Conservation (phyloP, 2,888 invertebrate species). For the Folsomia candida region DNA sequence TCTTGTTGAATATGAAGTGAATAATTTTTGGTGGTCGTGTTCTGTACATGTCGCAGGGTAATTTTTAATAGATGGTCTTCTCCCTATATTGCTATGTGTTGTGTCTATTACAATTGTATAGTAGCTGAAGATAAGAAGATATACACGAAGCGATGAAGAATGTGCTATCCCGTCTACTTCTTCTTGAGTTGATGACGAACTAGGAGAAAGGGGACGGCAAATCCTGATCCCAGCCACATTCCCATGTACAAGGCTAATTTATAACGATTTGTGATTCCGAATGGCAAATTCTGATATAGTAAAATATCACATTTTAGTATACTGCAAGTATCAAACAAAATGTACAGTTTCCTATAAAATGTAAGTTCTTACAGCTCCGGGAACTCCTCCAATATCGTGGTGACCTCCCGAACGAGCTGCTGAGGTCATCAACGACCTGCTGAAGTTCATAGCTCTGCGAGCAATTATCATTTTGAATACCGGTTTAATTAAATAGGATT, state of each 20-base stretch:
- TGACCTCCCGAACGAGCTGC: conserved; percentile 34
- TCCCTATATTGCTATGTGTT: background rate
- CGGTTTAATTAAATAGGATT: too few relatives aligned
- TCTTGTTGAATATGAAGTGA: too few relatives aligned
- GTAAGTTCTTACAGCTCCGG: background rate
- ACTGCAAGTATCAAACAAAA: background rate
- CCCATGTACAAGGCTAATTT: conserved; percentile 70
- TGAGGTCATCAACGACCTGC: conserved; percentile 41
- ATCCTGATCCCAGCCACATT: conserved; percentile 73
- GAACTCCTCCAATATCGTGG: background rate
- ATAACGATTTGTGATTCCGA: conserved; percentile 69
- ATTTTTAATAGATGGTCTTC: too few relatives aligned
- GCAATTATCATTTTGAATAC: background rate
- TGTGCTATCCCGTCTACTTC: conserved; percentile 50
- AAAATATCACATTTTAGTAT: too few relatives aligned
- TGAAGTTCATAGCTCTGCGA: background rate
- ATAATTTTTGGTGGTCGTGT: background rate
- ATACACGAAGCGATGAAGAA: background rate
- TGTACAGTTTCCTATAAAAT: too few relatives aligned
- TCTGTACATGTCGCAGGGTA: too few relatives aligned
- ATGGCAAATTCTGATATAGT: conserved; percentile 86
- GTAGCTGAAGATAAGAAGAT: background rate
- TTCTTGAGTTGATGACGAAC: conserved; percentile 77
- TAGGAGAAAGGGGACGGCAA: conserved; percentile 73
- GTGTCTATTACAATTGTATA: background rate